phyloP scores from a whole-genome alignment of 92 coral and sea anemone species.

The Meandrina meandrites region DNA sequence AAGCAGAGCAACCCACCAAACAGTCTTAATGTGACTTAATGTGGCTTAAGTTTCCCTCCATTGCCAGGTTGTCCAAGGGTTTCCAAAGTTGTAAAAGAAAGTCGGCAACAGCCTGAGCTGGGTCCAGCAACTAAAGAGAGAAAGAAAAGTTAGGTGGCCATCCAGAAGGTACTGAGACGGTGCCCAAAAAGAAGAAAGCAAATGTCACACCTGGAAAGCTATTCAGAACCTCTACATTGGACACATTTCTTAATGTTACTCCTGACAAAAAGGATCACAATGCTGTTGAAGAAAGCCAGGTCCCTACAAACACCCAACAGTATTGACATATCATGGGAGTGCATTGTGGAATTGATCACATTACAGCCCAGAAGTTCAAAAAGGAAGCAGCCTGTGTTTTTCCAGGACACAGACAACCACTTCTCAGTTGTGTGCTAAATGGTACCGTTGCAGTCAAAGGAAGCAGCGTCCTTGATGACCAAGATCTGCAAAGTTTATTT shows the following conservation, averaged over 20 bases:
- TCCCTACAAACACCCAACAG: not conserved
- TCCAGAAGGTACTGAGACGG: too few relatives aligned
- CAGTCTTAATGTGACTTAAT: not conserved
- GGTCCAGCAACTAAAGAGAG: too few relatives aligned
- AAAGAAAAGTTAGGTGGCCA: too few relatives aligned
- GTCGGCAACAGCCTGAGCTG: too few relatives aligned
- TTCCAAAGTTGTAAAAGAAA: too few relatives aligned
- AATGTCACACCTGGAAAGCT: too few relatives aligned
- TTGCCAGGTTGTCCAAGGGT: not conserved
- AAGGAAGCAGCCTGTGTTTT: constrained; percentile 43
- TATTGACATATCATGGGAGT: constrained; percentile 6
- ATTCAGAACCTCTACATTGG: too few relatives aligned
- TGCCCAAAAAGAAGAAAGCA: too few relatives aligned
- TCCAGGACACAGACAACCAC: constrained; percentile 52
- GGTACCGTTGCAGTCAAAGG: constrained; percentile 52
- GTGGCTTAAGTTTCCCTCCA: not conserved
- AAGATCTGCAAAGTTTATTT: too few relatives aligned
- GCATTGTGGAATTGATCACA: constrained; percentile 45
- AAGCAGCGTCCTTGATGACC: constrained; percentile 34
- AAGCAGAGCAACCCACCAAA: not conserved
- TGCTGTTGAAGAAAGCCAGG: constrained; percentile 18
- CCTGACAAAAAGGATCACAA: too few relatives aligned
- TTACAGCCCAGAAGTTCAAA: constrained; percentile 46
- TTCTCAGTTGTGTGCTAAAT: constrained; percentile 48
- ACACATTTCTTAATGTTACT: too few relatives aligned